Percentiles rank a stretch among this genome's conserved stretches.
These are phyloP conservation scores for Falco novaeseelandiae DNA, from an alignment of 2,797 vertebrate species.

Conservation along the genomic window DNA sequence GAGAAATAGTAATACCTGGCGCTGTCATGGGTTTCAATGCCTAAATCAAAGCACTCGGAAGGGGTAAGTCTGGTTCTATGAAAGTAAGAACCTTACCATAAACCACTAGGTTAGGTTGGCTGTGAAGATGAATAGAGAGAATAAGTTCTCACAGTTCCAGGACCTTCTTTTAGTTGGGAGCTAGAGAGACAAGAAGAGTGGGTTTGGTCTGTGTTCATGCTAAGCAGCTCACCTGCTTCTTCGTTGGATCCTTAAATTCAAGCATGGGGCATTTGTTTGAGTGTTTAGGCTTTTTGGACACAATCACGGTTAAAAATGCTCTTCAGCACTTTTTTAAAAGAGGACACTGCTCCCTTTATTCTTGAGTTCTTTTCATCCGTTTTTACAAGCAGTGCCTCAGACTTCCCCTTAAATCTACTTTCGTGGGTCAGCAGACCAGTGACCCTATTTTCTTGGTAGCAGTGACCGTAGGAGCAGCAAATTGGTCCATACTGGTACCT, in stretches of 20 bases:
- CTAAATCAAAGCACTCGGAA: neutral
- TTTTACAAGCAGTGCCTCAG: neutral
- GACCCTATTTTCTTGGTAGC: neutral
- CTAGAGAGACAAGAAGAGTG: neutral
- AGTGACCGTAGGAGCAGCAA: neutral
- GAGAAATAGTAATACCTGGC: neutral
- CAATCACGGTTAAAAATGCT: neutral
- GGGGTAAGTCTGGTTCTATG: neutral
- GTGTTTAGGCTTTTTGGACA: neutral
- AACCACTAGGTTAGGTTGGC: neutral
- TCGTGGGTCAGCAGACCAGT: neutral
- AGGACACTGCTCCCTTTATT: neutral
- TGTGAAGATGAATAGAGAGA: neutral
- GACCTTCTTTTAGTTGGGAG: neutral
- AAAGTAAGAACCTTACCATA: neutral
- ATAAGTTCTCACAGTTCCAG: neutral
- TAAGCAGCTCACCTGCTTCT: neutral
- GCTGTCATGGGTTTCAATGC: neutral
- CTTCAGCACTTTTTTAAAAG: neutral
- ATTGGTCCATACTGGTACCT: neutral
- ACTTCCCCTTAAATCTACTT: neutral
- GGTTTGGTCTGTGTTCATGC: neutral
- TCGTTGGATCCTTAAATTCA: neutral
- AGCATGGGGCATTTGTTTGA: neutral
- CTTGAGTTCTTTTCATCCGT: neutral